Evolutionary conservation across 2,797 vertebrate species (phyloP).

Genomic region (Clarias platycephalus): DNA sequence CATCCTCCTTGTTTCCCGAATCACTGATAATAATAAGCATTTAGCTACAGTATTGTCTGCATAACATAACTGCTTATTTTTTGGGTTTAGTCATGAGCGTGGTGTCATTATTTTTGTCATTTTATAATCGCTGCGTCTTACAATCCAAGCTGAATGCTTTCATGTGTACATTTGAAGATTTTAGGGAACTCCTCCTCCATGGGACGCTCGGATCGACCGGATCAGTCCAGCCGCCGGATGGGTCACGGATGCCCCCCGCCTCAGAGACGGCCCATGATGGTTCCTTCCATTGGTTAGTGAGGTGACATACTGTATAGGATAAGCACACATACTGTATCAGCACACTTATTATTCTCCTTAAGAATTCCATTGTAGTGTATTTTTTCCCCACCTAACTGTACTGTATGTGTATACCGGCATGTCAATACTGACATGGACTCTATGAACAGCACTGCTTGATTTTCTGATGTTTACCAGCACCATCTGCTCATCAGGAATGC

Average conservation of each 20-base stretch:
- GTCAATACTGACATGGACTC: constrained; percentile 61
- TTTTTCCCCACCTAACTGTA: not conserved
- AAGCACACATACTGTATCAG: not conserved
- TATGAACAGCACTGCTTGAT: constrained; percentile 11
- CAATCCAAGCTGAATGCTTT: constrained; percentile 44
- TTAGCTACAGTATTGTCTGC: constrained; percentile 54
- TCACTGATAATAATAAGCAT: constrained; percentile 29
- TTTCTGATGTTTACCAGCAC: not conserved
- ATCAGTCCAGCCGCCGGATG: constrained; percentile 80
- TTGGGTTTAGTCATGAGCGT: constrained; percentile 54
- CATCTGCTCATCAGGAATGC: constrained; percentile 67
- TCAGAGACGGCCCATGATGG: constrained; percentile 81
- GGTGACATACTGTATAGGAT: constrained; percentile 66
- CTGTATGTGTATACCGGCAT: constrained; percentile 25
- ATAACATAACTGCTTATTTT: constrained; percentile 39
- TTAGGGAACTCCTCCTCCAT: constrained; percentile 86
- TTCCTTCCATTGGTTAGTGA: constrained; percentile 94
- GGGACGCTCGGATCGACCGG: constrained; percentile 79
- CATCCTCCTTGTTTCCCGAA: constrained; percentile 63
- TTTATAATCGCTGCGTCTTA: constrained; percentile 58
- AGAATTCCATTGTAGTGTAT: constrained; percentile 65
- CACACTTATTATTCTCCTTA: constrained; percentile 44
- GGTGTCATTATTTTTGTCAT: constrained; percentile 55
- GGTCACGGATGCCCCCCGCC: constrained; percentile 77
- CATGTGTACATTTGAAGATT: constrained; percentile 80